phyloP scores from a whole-genome alignment of 2,888 invertebrate species.

The Dicyrtoma fusca region DNA sequence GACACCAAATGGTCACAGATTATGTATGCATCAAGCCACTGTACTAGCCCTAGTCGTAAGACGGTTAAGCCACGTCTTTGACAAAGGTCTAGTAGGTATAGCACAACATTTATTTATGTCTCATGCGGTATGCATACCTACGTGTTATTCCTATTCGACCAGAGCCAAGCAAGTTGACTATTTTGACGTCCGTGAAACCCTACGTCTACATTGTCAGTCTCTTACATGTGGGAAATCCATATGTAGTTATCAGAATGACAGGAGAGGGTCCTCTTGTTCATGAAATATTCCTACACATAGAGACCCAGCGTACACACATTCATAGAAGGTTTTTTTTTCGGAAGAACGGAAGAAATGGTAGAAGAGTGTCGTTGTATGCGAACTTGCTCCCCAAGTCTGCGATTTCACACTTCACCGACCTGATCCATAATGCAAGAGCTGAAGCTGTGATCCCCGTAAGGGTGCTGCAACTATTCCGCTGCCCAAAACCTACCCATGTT shows the following conservation, averaged over 20 bases:
- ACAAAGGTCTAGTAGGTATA: neutral
- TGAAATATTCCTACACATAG: constrained; percentile 14
- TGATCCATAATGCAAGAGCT: constrained; percentile 58
- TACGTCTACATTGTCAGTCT: too few relatives aligned
- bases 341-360: constrained; percentile 16
- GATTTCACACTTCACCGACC: constrained; percentile 57
- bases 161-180: constrained; percentile 22
- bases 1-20: neutral
- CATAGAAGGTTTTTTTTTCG: constrained; percentile 16
- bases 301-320: neutral
- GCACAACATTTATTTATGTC: constrained; percentile 19
- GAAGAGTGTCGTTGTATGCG: constrained; percentile 29
- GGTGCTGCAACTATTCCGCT: constrained; percentile 37
- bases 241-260: neutral
- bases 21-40: neutral
- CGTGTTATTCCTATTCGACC: neutral
- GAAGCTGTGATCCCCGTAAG: constrained; percentile 47
- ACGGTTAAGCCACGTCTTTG: neutral
- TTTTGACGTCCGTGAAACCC: constrained; percentile 11
- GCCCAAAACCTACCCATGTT: neutral
- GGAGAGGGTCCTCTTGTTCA: constrained; percentile 7
- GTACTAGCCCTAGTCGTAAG: neutral
- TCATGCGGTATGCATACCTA: neutral
- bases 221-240: constrained; percentile 3
- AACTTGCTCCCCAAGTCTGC: constrained; percentile 52